Conservation (phyloP, 2,888 invertebrate species). For the Drosophila meridiana region DNA sequence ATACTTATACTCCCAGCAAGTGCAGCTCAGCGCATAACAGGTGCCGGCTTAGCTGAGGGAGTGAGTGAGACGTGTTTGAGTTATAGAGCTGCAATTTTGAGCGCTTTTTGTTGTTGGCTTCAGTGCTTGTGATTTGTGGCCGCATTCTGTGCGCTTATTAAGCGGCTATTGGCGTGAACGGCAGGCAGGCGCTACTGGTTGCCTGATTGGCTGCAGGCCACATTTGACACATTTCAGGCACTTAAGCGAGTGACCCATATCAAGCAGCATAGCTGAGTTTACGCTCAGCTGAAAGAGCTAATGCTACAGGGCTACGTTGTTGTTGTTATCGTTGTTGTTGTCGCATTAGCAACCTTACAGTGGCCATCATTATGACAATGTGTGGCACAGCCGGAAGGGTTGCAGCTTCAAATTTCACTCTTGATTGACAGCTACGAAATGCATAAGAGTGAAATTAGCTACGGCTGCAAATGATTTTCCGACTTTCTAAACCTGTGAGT, state of each 20-base stretch:
- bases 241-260: conserved; percentile 78
- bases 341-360: conserved; percentile 61
- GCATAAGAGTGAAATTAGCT: conserved; percentile 39
- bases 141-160: conserved; percentile 70
- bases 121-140: conserved; percentile 51
- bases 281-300: conserved; percentile 19
- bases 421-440: conserved; percentile 20
- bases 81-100: conserved; percentile 25
- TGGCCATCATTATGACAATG: conserved; percentile 36
- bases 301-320: conserved; percentile 36
- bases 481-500: conserved; percentile 45
- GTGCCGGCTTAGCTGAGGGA: conserved; percentile 43
- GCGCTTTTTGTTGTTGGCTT: conserved; percentile 20
- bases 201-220: conserved; percentile 64
- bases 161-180: conserved; percentile 54
- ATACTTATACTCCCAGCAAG: conserved; percentile 40
- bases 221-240: conserved; percentile 71
- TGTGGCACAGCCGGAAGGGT: conserved; percentile 52
- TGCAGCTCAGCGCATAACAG: conserved; percentile 56
- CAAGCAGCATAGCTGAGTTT: conserved; percentile 32
- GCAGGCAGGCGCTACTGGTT: conserved; percentile 52
- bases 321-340: conserved; percentile 28
- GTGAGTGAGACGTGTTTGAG: conserved; percentile 28
- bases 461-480: conserved; percentile 23
- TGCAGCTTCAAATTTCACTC: conserved; percentile 34